phyloP scores from a whole-genome alignment of 2,797 vertebrate species.

The Pachyuromys duprasi region DNA sequence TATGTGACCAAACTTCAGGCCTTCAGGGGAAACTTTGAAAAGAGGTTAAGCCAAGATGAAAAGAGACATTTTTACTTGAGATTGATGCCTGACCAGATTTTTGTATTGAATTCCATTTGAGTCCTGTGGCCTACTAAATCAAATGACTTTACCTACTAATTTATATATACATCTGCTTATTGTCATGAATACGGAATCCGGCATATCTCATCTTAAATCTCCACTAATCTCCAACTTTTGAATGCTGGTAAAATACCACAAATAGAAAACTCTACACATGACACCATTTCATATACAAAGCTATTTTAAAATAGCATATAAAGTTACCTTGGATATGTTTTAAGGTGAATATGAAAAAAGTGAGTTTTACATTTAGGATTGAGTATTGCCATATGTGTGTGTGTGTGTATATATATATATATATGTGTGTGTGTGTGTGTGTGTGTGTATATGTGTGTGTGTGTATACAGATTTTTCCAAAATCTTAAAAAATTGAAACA shows the following conservation, averaged over 20 bases:
- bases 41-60: slow-evolving; percentile 38
- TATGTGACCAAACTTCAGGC: slow-evolving; percentile 14
- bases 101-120: slow-evolving; percentile 21
- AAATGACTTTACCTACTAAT: slow-evolving; percentile 31
- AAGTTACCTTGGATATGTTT: background rate
- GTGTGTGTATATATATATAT: no score
- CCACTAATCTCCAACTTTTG: background rate
- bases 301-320: background rate
- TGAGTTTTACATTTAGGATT: background rate
- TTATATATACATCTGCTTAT: background rate
- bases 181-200: background rate
- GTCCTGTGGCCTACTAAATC: background rate
- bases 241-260: background rate
- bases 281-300: background rate
- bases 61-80: background rate
- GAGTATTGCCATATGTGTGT: background rate
- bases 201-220: background rate
- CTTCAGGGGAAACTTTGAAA: slow-evolving; percentile 48
- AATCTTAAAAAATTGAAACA: background rate
- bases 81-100: background rate
- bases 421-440: no score
- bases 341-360: background rate
- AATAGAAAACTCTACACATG: background rate
- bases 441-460: no score
- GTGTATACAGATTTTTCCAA: background rate